phyloP scores from a whole-genome alignment of 2,113 vertebrate genomes.

The Coreoperca whiteheadi region DNA sequence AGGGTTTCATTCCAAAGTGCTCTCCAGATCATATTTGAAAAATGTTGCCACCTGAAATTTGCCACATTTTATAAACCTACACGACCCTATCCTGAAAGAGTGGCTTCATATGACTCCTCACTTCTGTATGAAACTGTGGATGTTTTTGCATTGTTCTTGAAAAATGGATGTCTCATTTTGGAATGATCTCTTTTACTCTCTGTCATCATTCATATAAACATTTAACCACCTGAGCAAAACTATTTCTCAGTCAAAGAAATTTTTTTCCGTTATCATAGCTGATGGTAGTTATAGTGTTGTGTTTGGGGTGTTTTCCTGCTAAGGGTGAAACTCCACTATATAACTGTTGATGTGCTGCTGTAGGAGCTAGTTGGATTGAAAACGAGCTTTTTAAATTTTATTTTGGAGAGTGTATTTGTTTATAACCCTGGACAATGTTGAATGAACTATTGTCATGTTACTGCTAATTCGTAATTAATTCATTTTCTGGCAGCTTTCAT shows the following conservation, averaged over 20 bases:
- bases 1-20: slow-evolving; percentile 20
- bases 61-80: background rate
- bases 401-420: slow-evolving; percentile 46
- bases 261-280: background rate
- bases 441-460: background rate
- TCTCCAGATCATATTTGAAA: background rate
- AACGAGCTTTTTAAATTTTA: slow-evolving; percentile 28
- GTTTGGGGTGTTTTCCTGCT: slow-evolving; percentile 38
- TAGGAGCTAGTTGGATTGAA: slow-evolving; percentile 32
- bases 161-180: slow-evolving; percentile 13
- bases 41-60: slow-evolving; percentile 5
- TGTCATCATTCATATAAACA: background rate
- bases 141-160: background rate
- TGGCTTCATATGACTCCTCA: background rate
- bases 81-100: background rate
- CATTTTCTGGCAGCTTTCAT: slow-evolving; percentile 12
- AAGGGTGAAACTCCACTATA: slow-evolving; percentile 54
- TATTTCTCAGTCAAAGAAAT: background rate
- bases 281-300: background rate
- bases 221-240: background rate
- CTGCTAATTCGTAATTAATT: slow-evolving; percentile 9
- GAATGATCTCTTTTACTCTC: background rate
- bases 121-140: background rate
- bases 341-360: slow-evolving; percentile 58
- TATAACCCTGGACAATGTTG: slow-evolving; percentile 29